Base-by-base conservation (phyloP, 2,797 vertebrate genomes). In the Octomys mimax region DNA sequence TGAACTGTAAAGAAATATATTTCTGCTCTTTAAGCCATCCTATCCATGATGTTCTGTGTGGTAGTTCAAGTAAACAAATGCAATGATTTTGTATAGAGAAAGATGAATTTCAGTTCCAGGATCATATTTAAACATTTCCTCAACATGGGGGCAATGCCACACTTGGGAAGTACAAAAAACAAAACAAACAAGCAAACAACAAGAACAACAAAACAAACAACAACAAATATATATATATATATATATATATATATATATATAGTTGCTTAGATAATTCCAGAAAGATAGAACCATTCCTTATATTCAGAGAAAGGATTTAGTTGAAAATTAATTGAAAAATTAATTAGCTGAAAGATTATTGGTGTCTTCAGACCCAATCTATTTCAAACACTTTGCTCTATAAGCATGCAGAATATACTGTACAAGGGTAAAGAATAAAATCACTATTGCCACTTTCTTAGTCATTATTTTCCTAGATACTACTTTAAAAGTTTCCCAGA, bases 401-500 rank as follows among this genome's bases (percentile, higher is more conserved):
- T 33, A 79, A 83, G 88, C 3, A 42, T 46, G 26, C 7, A 90
- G 28, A 49, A 59, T 71, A 75, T 24, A 70, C 16, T n/a, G 21
- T 39, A 75, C 1, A n/a, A 6, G 81, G 7, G 36, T 42, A 97
- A 84, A 91, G 11, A 86, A 92, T 91, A 87, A 90, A 71, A 68
- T 57, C 14, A 46, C 39, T 80, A 77, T 62, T n/a, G 54, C 19
- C 21, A 39, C 42, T 92, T 93, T 91, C 64, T 85, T 92, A 7
- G 1, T 13, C 22, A 68, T 66, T 73, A 9, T 28, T 92, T 46
- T 59, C 82, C 59, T 18, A 92, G 68, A 31, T 93, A 91, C 49
- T 88, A 97, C 92, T 95, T 92, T 66, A 79, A 89, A 77, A 85
- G 9, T 68, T 78, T 62, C 64, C 77, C 81, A 78, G 79, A 86